Base-by-base conservation (phyloP, 2,888 invertebrate genomes). In the Dolomedes plantarius region DNA sequence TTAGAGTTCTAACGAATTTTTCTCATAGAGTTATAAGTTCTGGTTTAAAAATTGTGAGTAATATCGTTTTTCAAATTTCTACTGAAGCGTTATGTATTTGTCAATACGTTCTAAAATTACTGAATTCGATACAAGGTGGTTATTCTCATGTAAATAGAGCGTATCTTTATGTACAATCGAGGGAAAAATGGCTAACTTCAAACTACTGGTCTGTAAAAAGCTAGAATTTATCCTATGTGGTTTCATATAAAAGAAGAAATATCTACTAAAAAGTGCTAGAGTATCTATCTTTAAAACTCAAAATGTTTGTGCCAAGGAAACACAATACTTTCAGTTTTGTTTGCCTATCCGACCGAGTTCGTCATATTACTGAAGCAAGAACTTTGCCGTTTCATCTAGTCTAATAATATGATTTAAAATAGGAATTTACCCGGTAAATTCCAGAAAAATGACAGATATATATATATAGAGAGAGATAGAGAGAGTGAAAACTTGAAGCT, bases 91-190 rank as follows among this genome's bases (percentile, higher is more conserved):
- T 23, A 46, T 13, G 19, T 36, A 23, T 56, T 56, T 16, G 16
- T 46, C 56, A 11, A 16, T 56, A 11, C 3, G 23, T 1, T 19
- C 56, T 56, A 56, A 56, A 1, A 16, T 56, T 56, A 56, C 23
- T 6, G 23, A 56, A 56, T 56, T 56, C 11, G 13, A 56, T n/a
- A 23, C 9, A 74, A 67, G 46, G 50, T 74, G 80, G 67, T 80
- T 80, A 74, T 74, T 28, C 80, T 68, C 73, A 68, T 36, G 80
- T 80, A 73, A 79, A 74, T 74, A 36, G 28, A 71, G 31, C 64
- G 32, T 19, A 28, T 27, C 27, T 11, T 62, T 74, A 64, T 74
- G 11, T 74, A 74, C 74, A 74, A n/a, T 7, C 29, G 16, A 64
- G 69, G 31, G 23, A 41, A 6, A 13, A 16, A 3, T 16, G n/a